phyloP scores from a whole-genome alignment of 2,113 vertebrate genomes.

The Varanus komodoensis region DNA sequence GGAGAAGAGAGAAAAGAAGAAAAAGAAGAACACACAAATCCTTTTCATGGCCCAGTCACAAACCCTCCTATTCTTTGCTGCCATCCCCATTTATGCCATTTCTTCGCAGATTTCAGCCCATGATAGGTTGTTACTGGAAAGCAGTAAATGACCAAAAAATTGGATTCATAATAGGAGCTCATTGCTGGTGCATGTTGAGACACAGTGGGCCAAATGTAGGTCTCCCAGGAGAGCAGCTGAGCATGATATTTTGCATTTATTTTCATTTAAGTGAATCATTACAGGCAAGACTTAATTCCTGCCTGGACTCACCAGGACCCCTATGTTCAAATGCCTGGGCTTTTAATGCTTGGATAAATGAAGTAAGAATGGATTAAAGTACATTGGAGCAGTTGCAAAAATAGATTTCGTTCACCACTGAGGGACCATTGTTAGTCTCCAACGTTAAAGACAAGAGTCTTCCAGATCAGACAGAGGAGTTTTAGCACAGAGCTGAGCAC shows the following conservation, averaged over 20 bases:
- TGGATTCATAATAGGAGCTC: background rate
- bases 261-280: background rate
- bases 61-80: background rate
- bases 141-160: conserved; percentile 50
- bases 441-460: background rate
- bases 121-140: background rate
- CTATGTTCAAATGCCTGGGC: background rate
- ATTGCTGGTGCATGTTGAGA: background rate
- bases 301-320: background rate
- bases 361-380: background rate
- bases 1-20: too few relatives aligned
- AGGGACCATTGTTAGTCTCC: background rate
- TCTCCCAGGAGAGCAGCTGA: background rate
- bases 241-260: background rate
- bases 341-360: background rate
- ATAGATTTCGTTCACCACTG: background rate
- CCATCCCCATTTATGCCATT: background rate
- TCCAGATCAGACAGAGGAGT: background rate
- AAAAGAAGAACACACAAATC: background rate
- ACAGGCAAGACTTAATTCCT: background rate
- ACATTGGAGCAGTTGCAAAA: background rate
- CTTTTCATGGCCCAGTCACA: background rate
- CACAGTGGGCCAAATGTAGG: background rate
- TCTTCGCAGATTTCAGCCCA: conserved; percentile 20
- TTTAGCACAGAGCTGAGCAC: too few relatives aligned